Evolutionary conservation across 2,888 invertebrate species (phyloP), one percentile per base, ranked within the genome.

Genomic region (Eupithecia subumbrata): DNA sequence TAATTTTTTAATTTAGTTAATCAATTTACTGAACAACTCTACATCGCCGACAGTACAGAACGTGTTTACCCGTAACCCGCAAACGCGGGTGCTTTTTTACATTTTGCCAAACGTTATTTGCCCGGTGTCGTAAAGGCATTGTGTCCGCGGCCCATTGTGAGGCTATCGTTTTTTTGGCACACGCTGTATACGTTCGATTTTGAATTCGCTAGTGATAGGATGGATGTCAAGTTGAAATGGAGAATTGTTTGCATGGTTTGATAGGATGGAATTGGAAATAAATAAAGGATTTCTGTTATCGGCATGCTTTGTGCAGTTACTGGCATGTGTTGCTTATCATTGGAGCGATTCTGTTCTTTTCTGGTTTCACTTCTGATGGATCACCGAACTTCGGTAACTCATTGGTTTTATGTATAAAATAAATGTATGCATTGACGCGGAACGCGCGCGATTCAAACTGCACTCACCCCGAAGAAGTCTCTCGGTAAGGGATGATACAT

Each of bases 41-140:
- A 5, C 22, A 14, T 12, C 14, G 68, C 43, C 22, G 68, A 68
- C 40, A 22, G 68, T 68, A 40, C 68, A 14, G 89, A 25, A 90
- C 92, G 91, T 95, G 94, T 95, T 94, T 95, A 92, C 93, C 88
- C 92, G 92, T 90, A 89, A 91, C 92, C 94, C 94, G 88, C 94
- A 94, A 93, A 93, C 91, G 68, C 86, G 89, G 84, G 85, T 88
- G 85, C 83, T 87, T 92, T 93, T 94, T 93, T 92, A 90, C 91
- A 88, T 93, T 94, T 94, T 93, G 89, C 87, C 86, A 88, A 92
- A 93, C 90, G 91, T 89, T 95, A 94, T 95, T 95, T 94, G 90
- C 92, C 88, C 90, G 90, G 92, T 92, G 93, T 94, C 94, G 94
- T 90, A 90, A 92, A 92, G 94, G 93, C 91, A 95, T 95, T 94